Base-by-base conservation (phyloP, 2,888 invertebrate genomes). In the Lithosia quadra region DNA sequence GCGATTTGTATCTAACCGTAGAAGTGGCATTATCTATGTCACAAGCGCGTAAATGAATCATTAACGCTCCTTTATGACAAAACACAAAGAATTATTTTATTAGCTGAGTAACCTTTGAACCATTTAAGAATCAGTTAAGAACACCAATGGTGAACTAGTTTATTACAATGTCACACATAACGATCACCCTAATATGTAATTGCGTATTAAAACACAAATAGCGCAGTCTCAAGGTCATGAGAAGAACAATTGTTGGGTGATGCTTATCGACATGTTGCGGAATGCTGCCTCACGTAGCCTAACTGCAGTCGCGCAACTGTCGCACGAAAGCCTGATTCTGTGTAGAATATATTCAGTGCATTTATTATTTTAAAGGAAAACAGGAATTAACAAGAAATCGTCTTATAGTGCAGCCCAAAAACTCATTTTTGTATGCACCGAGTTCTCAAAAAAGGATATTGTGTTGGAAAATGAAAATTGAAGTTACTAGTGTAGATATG, bases 211-310 rank as follows among this genome's bases (percentile, higher is more conserved):
- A 65, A 72, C 68, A 66, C 53, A 69, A 70, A 76, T 73, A 68
- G 69, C 65, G 7, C 58, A 69, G 67, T 71, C 71, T 76, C 82
- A 86, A 86, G 88, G 87, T 75, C 72, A 67, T 78, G 82, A 73
- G 81, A 82, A 83, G 79, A 86, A 87, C 84, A 82, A 85, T 87
- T 80, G 74, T 72, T 59, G 63, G 74, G 24, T 63, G 85, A 88
- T 89, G 71, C 49, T 78, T 85, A 89, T 89, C 89, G 69, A 68
- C 71, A 69, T 77, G 79, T 88, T 87, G 79, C 84, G 76, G 84
- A 75, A 75, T 49, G 24, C 64, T 71, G 57, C 60, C 28, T 56
- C 69, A 74, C 59, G 68, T 55, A 18, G 59, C n/a, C 34, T 68
- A 18, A 2, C 57, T 64, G 11, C 24, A 36, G 10, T 55, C 49